phyloP scores from a whole-genome alignment of 2,113 vertebrate species.

The Colius striatus region DNA sequence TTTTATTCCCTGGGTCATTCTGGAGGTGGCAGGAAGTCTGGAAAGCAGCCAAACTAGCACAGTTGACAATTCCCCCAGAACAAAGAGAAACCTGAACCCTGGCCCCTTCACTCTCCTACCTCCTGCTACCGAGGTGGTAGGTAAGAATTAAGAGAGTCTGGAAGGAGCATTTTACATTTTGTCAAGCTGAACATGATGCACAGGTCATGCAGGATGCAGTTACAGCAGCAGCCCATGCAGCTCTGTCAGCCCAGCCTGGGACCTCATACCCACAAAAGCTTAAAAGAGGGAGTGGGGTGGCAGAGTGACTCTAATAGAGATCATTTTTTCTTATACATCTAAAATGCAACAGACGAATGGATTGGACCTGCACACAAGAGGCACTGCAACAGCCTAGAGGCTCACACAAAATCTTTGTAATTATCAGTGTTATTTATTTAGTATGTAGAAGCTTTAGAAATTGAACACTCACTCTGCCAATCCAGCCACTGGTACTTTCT shows the following conservation, averaged over 20 bases:
- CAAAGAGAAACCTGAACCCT: neutral
- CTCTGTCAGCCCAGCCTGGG: neutral
- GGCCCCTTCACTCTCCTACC: neutral
- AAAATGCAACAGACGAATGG: neutral
- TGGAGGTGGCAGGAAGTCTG: neutral
- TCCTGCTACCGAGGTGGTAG: neutral
- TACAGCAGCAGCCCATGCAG: neutral
- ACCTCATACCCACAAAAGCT: neutral
- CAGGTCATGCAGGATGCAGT: neutral
- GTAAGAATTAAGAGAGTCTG: neutral
- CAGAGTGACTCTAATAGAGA: neutral
- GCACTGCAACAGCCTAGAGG: neutral
- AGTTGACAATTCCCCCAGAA: neutral
- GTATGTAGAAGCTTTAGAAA: neutral
- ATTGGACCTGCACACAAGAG: neutral
- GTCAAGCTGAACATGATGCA: neutral
- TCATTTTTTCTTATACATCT: neutral
- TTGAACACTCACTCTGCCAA: constrained; percentile 90
- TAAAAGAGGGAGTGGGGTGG: rapidly evolving
- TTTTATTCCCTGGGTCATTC: neutral
- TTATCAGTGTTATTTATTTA: neutral
- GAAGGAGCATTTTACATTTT: neutral
- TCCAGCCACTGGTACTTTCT: constrained; percentile 89
- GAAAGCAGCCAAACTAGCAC: neutral
- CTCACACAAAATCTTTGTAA: neutral